These are phyloP conservation scores for Phylloscopus trochiloides DNA, from an alignment of 2,113 vertebrate genomes.

Conservation along the genomic window DNA sequence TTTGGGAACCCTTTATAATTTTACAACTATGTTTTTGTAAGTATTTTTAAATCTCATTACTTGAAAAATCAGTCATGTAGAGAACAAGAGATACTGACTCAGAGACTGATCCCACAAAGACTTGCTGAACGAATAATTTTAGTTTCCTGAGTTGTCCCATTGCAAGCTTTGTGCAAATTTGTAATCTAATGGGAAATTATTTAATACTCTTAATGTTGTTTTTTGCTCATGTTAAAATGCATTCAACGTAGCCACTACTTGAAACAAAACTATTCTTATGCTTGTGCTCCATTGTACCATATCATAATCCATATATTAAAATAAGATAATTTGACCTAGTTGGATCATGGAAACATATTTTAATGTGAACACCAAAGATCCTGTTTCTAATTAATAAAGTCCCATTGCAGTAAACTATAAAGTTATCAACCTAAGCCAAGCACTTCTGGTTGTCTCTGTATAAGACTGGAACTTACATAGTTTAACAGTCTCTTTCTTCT, in stretches of 20 bases:
- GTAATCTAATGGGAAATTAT: neutral
- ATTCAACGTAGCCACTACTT: neutral
- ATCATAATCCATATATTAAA: neutral
- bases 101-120: neutral
- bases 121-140: neutral
- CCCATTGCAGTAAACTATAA: neutral
- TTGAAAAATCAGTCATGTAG: neutral
- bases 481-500: neutral
- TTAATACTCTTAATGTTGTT: neutral
- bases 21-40: neutral
- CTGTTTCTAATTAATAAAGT: neutral
- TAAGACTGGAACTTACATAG: neutral
- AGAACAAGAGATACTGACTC: neutral
- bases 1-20: neutral
- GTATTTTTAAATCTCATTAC: neutral
- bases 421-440: neutral
- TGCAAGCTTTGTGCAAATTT: neutral
- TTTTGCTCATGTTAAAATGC: neutral
- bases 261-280: neutral
- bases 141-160: neutral
- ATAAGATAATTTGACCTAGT: neutral
- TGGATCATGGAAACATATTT: neutral
- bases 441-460: neutral
- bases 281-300: neutral
- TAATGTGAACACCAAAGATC: neutral